Percentiles rank a stretch among this genome's conserved stretches.
Evolutionary conservation across 2,797 vertebrate genomes (phyloP).

Genomic region (Acomys russatus): DNA sequence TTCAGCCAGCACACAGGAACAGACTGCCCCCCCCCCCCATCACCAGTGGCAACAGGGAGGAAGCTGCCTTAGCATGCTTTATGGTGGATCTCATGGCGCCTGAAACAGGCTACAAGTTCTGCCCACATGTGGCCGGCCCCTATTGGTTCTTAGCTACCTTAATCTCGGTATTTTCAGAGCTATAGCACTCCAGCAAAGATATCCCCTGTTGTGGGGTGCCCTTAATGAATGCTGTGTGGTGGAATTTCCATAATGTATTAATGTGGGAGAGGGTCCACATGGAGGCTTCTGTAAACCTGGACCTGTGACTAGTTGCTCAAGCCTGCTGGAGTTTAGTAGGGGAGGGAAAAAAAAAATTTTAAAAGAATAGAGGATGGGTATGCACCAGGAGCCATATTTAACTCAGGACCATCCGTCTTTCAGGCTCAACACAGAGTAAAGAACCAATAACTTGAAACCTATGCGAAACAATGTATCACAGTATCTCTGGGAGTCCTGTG

Average conservation of each 20-base stretch:
- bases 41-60: accelerated
- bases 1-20: neutral
- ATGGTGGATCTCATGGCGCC: neutral
- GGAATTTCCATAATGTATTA: neutral
- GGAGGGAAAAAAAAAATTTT: accelerated
- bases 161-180: neutral
- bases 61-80: too few species aligned
- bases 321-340: accelerated
- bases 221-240: neutral
- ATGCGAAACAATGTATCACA: accelerated
- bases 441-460: accelerated
- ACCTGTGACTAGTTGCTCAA: neutral
- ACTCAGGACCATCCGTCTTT: neutral
- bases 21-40: accelerated
- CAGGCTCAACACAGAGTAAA: neutral
- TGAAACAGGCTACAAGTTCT: neutral
- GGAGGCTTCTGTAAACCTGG: neutral
- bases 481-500: neutral
- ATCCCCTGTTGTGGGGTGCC: neutral
- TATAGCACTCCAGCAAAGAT: accelerated
- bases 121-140: neutral
- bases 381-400: too few species aligned
- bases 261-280: accelerated
- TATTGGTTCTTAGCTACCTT: too few species aligned
- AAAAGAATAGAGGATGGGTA: too few species aligned